A percentile compares a stretch with the other conserved stretches of the same genome.
Conservation (phyloP, 2,888 invertebrate genomes). For the Epirrita christyi region DNA sequence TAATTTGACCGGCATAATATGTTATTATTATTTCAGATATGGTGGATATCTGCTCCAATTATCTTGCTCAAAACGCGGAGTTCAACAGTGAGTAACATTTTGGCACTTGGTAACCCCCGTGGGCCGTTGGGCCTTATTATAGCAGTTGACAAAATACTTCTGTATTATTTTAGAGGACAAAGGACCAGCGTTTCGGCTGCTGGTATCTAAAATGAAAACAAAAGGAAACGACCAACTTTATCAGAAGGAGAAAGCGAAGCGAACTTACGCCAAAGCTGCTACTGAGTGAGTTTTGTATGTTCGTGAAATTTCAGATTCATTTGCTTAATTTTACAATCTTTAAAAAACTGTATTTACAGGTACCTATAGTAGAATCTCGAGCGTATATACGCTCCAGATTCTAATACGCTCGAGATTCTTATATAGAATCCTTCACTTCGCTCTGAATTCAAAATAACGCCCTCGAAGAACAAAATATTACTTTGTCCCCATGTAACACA, state of each 20-base stretch:
- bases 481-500: too few species aligned
- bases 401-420: too few species aligned
- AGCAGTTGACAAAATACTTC: background rate
- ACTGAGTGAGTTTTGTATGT: slow-evolving; percentile 53
- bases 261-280: slow-evolving; percentile 57
- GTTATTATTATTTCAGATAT: slow-evolving; percentile 62
- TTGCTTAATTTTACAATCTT: too few species aligned
- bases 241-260: slow-evolving; percentile 51
- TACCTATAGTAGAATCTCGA: too few species aligned
- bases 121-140: too few species aligned
- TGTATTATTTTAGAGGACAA: slow-evolving; percentile 61
- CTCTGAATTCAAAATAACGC: too few species aligned
- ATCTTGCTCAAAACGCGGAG: slow-evolving; percentile 68
- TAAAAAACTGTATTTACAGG: too few species aligned
- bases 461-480: too few species aligned
- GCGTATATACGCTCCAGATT: too few species aligned
- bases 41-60: slow-evolving; percentile 64
- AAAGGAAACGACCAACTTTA: slow-evolving; percentile 54
- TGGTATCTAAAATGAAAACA: slow-evolving; percentile 56
- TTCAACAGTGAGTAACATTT: slow-evolving; percentile 61
- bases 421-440: too few species aligned
- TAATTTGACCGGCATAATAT: too few species aligned
- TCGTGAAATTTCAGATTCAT: too few species aligned
- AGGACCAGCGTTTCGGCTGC: slow-evolving; percentile 62
- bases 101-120: background rate